These are phyloP conservation scores for Cantharis lateralis DNA, from an alignment of 2,888 invertebrate genomes.

Conservation along the genomic window DNA sequence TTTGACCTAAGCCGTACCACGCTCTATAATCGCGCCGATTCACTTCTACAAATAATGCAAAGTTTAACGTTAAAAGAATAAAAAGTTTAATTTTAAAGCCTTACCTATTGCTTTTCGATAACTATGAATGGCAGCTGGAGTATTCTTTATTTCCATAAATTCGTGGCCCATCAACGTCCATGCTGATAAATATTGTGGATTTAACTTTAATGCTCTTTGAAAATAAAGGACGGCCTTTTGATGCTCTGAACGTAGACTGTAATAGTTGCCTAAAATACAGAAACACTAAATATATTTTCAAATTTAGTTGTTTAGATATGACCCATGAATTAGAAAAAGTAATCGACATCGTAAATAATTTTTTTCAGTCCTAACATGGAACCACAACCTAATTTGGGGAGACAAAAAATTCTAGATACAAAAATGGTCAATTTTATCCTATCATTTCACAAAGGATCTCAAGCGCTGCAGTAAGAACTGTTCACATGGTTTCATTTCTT, in stretches of 20 bases:
- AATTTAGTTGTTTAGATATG: no score
- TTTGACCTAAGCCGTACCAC: conserved; percentile 99
- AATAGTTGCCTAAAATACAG: conserved; percentile 82
- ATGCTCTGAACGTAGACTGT: conserved; percentile 93
- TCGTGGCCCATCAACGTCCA: conserved; percentile 99
- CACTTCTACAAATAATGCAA: conserved; percentile 66
- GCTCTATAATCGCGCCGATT: conserved; percentile 94
- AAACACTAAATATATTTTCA: background rate
- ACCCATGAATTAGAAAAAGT: no score
- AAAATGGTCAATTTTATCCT: no score
- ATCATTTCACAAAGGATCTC: no score
- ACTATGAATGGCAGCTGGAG: conserved; percentile 97
- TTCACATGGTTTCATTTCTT: no score
- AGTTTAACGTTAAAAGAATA: background rate
- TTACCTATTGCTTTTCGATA: conserved; percentile 96
- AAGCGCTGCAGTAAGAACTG: no score
- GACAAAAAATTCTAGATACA: no score
- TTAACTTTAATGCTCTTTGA: conserved; percentile 89
- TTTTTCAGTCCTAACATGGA: no score
- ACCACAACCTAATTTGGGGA: no score
- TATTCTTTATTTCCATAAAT: conserved; percentile 98
- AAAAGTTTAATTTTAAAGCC: conserved; percentile 27
- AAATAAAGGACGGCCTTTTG: conserved; percentile 98
- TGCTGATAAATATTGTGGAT: conserved; percentile 92
- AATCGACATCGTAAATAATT: no score